Evolutionary conservation across 2,888 invertebrate species (phyloP), one percentile per base, ranked within the genome.

Genomic region (Cosmopolites sordidus): DNA sequence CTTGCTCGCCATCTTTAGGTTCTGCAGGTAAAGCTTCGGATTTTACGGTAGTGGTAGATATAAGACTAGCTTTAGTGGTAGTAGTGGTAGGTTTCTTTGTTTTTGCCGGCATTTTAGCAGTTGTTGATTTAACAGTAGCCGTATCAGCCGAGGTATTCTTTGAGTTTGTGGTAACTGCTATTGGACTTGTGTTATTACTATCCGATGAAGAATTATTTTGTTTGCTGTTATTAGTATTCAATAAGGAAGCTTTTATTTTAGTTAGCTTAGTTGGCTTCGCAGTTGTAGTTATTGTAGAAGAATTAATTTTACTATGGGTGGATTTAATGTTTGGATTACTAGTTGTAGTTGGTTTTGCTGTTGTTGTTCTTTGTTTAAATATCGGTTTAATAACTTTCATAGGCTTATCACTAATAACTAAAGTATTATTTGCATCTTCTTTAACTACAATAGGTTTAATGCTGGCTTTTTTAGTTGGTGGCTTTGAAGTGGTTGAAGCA

Each of bases 181-280:
- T 58, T 1, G 68, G 63, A 1, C 65, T 62, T 2, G 60, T 49
- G 8, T 56, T 43, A 14, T 45, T 55, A 16, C 48, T 56, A 2
- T 9, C 15, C 2, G 39, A 16, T 17, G 30, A 40, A 3, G 49
- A 18, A 48, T 48, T 58, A 33, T 51, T 60, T 43, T 41, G 27
- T 14, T 30, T 33, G 58, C 77, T 77, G 60, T 78, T 76, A 0
- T 78, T 75, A 61, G 78, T 79, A 22, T 79, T 76, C 5, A 80
- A 63, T 16, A 83, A 75, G 0, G 84, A 80, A 4, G 83, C 81
- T 64, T 83, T 84, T 12, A 83, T 72, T 72, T 83, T 84, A 2
- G 81, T 81, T 33, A 78, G 48, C 56, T 68, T 76, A 4, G 61
- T 52, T 14, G 66, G 57, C 37, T 59, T 58, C 49, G 60, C 59